A percentile compares a stretch with the other conserved stretches of the same genome.
These are phyloP conservation scores for Maconellicoccus hirsutus DNA, from an alignment of 1,140 invertebrate genomes.

Conservation along the genomic window DNA sequence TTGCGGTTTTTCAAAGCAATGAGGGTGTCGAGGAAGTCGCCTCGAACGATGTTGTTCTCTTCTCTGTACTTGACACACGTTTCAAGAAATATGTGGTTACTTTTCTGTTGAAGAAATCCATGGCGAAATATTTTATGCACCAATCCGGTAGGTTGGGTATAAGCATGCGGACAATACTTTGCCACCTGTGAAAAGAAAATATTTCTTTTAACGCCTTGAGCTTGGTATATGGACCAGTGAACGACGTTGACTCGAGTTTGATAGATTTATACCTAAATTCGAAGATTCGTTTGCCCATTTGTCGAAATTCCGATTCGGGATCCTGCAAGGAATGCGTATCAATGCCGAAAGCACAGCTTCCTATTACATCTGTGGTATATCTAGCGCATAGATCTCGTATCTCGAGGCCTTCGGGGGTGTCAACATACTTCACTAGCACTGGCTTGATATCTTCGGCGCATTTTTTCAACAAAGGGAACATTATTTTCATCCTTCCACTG, in stretches of 20 bases:
- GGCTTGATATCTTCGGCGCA: constrained; percentile 26
- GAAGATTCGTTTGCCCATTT: constrained; percentile 32
- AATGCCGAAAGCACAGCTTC: constrained; percentile 31
- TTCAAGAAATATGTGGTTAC: constrained; percentile 31
- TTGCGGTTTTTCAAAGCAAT: constrained; percentile 11
- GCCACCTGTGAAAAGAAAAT: no score
- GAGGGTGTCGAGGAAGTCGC: constrained; percentile 34
- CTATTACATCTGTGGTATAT: constrained; percentile 31
- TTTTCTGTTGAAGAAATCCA: constrained; percentile 8
- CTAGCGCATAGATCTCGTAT: constrained; percentile 35
- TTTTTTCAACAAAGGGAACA: constrained; percentile 40
- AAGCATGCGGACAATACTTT: no score
- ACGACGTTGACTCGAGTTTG: no score
- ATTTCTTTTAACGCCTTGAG: no score
- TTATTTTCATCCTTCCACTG: constrained; percentile 39
- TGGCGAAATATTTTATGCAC: neutral
- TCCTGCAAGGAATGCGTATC: constrained; percentile 35
- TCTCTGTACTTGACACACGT: constrained; percentile 32
- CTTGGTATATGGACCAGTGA: no score
- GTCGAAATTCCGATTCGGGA: constrained; percentile 41
- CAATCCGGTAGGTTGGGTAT: constrained; percentile 31
- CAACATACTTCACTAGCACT: neutral
- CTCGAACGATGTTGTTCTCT: constrained; percentile 29
- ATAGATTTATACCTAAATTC: constrained; percentile 30
- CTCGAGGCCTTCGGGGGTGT: constrained; percentile 30